phyloP scores from a whole-genome alignment of 2,113 vertebrate species.

The Pungitius pungitius region DNA sequence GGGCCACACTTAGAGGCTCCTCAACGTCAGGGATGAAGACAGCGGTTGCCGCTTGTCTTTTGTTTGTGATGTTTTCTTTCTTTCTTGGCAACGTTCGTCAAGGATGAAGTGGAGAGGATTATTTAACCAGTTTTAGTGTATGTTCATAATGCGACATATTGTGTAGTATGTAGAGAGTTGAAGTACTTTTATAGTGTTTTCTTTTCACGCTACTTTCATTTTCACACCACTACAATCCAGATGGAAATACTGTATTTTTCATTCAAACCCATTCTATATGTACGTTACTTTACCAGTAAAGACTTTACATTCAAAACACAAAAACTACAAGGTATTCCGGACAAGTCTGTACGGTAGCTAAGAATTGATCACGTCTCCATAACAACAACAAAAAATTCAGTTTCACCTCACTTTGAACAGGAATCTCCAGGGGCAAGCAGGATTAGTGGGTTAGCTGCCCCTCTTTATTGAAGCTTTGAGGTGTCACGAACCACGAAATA shows the following conservation, averaged over 20 bases:
- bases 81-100: conserved; percentile 1
- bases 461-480: neutral
- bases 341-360: neutral
- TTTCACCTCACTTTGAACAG: neutral
- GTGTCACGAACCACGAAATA: neutral
- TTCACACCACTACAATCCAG: neutral
- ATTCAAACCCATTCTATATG: neutral
- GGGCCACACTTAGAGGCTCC: conserved; percentile 18
- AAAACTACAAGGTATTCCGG: neutral
- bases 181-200: neutral
- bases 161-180: neutral
- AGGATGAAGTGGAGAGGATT: neutral
- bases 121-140: neutral
- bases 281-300: neutral
- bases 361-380: neutral
- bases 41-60: conserved; percentile 6
- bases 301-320: neutral
- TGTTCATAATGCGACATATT: neutral
- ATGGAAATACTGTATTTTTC: neutral
- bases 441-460: conserved; percentile 14
- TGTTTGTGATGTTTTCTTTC: conserved; percentile 14
- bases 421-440: conserved; percentile 4
- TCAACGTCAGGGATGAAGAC: conserved; percentile 25
- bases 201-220: neutral
- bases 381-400: neutral